Conservation (phyloP, 2,888 invertebrate genomes). For the Acrobasis suavella region DNA sequence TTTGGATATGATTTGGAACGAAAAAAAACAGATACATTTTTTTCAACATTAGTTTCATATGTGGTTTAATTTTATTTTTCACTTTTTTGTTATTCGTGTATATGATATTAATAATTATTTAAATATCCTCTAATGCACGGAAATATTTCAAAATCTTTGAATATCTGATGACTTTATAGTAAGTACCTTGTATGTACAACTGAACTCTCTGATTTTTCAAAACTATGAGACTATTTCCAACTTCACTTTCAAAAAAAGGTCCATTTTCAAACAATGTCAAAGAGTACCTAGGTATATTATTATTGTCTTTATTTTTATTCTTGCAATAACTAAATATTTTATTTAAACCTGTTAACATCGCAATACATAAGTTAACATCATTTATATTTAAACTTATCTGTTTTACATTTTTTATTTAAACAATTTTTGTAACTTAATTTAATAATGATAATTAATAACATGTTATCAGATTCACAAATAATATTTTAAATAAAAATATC, state of each 20-base stretch:
- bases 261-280: conserved; percentile 13
- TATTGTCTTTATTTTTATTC: not conserved
- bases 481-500: not conserved
- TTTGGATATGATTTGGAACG: no score
- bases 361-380: no score
- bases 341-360: not conserved
- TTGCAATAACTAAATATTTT: not conserved
- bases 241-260: conserved; percentile 22
- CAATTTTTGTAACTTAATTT: no score
- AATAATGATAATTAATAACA: no score
- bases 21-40: no score
- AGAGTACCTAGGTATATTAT: conserved; percentile 2
- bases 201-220: conserved; percentile 16
- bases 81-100: conserved; percentile 30
- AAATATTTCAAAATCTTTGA: conserved; percentile 33
- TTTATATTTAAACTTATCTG: no score
- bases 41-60: no score
- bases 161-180: conserved; percentile 14
- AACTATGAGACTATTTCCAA: conserved; percentile 12
- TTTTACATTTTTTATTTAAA: no score
- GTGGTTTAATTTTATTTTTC: not conserved
- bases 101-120: conserved; percentile 30
- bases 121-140: conserved; percentile 32
- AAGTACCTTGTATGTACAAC: not conserved
- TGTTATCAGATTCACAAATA: not conserved